phyloP scores from a whole-genome alignment of 2,888 invertebrate species.

The Athetis lepigone region DNA sequence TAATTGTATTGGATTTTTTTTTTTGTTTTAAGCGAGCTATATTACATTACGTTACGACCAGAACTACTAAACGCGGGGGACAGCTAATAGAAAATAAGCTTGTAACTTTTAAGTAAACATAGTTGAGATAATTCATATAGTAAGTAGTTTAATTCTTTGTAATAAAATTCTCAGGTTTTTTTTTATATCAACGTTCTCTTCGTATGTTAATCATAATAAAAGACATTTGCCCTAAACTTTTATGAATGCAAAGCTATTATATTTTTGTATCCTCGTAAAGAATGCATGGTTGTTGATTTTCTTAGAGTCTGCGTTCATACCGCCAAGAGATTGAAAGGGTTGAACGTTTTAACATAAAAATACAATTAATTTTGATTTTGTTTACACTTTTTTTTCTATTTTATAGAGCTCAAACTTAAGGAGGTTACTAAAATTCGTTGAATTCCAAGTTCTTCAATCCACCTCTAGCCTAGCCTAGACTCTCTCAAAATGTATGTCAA shows the following conservation, averaged over 20 bases:
- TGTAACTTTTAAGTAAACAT: too few species aligned
- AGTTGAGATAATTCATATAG: too few species aligned
- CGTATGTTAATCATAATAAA: not conserved
- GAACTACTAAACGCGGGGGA: too few species aligned
- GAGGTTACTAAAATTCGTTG: too few species aligned
- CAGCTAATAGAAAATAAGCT: not conserved
- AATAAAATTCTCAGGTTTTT: slow-evolving; percentile 1
- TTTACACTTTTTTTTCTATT: too few species aligned
- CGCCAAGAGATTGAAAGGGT: not conserved
- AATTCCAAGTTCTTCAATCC: too few species aligned
- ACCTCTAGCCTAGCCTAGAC: too few species aligned
- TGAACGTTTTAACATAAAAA: not conserved
- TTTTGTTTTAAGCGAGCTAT: too few species aligned
- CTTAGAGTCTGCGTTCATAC: not conserved
- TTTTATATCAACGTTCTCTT: not conserved
- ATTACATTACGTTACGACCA: too few species aligned
- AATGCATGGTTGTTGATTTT: slow-evolving; percentile 14
- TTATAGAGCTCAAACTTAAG: too few species aligned
- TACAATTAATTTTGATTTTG: not conserved
- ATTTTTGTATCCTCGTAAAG: slow-evolving; percentile 13
- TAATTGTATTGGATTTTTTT: too few species aligned
- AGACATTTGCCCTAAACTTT: slow-evolving; percentile 23
- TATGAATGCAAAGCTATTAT: not conserved
- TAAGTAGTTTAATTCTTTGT: not conserved
- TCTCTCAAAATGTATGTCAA: too few species aligned